Evolutionary conservation across 2,113 vertebrate species (phyloP).

Genomic region (Hypocryptadius cinnamomeus): DNA sequence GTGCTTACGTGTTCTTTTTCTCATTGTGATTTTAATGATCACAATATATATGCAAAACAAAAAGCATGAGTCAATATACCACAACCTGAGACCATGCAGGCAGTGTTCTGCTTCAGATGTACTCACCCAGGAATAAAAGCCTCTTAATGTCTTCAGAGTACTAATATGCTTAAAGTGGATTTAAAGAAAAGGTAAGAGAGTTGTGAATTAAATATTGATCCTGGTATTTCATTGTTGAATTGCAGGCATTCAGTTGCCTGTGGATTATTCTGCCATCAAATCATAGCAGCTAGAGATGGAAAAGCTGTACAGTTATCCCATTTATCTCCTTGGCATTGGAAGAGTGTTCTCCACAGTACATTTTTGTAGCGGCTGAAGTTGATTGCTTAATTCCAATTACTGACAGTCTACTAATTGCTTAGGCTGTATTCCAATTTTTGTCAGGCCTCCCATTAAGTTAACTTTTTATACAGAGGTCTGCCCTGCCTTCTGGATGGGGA

Average conservation of each 20-base stretch:
- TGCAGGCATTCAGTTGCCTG: neutral
- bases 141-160: neutral
- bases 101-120: neutral
- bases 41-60: neutral
- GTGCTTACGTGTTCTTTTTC: neutral
- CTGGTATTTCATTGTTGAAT: conserved; percentile 20
- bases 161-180: conserved; percentile 33
- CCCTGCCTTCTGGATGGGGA: conserved; percentile 1
- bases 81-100: neutral
- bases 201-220: conserved; percentile 56
- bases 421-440: conserved; percentile 48
- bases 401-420: conserved; percentile 52
- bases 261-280: conserved; percentile 7
- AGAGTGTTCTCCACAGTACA: conserved; percentile 6
- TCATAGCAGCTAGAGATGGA: neutral
- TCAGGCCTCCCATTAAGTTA: conserved; percentile 11
- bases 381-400: conserved; percentile 57
- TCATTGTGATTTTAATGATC: neutral
- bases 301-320: conserved; percentile 15
- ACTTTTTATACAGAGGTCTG: conserved; percentile 7
- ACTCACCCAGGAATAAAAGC: neutral
- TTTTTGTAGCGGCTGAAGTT: conserved; percentile 1
- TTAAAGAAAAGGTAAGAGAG: conserved; percentile 18
- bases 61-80: neutral
- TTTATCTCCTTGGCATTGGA: conserved; percentile 34